Base-by-base conservation (phyloP, 64 coral and sea anemone species). In the Anthopleura sola region DNA sequence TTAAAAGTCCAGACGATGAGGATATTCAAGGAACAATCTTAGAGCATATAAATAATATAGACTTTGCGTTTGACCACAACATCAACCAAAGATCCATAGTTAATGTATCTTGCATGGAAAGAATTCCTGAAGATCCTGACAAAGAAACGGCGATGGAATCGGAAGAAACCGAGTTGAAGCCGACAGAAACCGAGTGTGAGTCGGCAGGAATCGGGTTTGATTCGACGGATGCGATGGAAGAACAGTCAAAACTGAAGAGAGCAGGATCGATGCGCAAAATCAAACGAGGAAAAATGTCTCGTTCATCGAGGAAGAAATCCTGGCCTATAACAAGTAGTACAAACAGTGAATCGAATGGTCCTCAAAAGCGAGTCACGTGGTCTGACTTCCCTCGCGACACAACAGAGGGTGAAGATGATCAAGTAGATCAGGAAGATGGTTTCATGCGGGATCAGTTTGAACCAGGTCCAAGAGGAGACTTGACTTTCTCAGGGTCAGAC, bases 11-110 rank as follows among this genome's bases (percentile, higher is more conserved):
- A 29, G 66, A 71, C 6, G 66, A 71, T 32, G 66, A 71, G 23
- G 66, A 71, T 71, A 71, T 71, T 34, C 66, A 71, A 71, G 66
- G 66, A 14, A 71, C 66, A 15, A 71, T 71, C 14, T 34, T 71
- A 71, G 66, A 71, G 15, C 66, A 71, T 32, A 71, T 71, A 31
- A 31, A 36, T 34, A 71, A 34, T 32, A 71, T 71, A 9, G 66
- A 34, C 6, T 31, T 15, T 31, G 13, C n/a, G 8, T 71, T 71
- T 71, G 66, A 71, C 14, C 9, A 12, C 66, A 71, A 15, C 66
- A 71, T 71, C 66, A 71, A 13, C 3, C 66, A 71, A 29, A 71
- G 66, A 71, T 71, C 66, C 0, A 32, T 71, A 71, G 66, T 34
- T 34, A 71, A 34, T 71, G 26, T 79, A 11, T 33, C 76, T 18